Evolutionary conservation across 2,113 vertebrate species (phyloP).

Genomic region (Neotoma lepida): DNA sequence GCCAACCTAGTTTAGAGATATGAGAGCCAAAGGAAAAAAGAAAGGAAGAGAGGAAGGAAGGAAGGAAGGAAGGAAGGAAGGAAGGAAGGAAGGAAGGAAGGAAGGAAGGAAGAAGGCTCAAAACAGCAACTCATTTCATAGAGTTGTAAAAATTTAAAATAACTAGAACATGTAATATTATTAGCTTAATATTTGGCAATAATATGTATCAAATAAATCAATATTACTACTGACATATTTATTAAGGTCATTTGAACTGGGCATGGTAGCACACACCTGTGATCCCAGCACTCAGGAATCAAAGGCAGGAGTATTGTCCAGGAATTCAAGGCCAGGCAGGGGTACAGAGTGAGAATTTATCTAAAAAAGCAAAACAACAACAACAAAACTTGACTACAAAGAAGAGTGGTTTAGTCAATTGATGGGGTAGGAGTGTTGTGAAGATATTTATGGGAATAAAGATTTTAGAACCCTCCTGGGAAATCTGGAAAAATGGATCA

Average conservation of each 20-base stretch:
- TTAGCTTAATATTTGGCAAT: neutral
- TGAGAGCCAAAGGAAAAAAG: neutral
- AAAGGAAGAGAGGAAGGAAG: neutral
- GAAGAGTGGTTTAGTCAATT: neutral
- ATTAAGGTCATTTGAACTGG: neutral
- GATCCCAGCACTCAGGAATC: neutral
- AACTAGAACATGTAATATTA: conserved; percentile 6
- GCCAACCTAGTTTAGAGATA: neutral
- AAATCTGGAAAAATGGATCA: neutral
- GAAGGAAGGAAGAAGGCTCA: neutral
- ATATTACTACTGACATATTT: neutral
- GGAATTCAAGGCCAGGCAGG: neutral
- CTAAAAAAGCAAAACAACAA: neutral
- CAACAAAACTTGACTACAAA: neutral
- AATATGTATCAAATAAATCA: neutral
- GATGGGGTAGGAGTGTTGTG: neutral
- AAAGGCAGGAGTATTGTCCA: neutral
- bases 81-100: neutral
- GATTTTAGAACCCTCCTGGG: neutral
- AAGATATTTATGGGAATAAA: neutral
- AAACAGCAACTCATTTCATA: neutral
- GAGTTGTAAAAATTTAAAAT: neutral
- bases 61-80: neutral
- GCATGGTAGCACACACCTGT: neutral
- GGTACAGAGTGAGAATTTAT: neutral